Base-by-base conservation (phyloP, 1,140 invertebrate genomes). In the Varroa destructor region DNA sequence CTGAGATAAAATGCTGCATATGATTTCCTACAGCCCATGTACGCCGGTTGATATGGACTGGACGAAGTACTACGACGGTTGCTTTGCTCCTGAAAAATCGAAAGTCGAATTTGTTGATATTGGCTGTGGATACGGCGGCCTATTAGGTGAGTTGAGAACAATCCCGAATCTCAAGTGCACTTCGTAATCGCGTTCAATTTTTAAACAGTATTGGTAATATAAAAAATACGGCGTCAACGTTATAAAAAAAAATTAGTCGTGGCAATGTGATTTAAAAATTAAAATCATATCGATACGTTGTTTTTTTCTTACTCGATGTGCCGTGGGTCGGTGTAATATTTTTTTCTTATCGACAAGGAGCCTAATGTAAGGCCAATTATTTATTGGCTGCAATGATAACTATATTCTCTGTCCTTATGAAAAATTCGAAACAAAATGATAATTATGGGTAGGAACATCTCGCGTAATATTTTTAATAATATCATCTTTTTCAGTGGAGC, bases 51-150 rank as follows among this genome's bases (percentile, higher is more conserved):
- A 78, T 37, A 88, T 97, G 89, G 86, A 92, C 79, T 87, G 86
- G 88, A 79, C 82, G 67, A 75, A 79, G 43, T 81, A 89, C 46
- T 98, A 93, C 81, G 73, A 75, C 25, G 71, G 75, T 14, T 64
- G 70, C 58, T 54, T n/a, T 25, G 73, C 75, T 25, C 73, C 76
- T 1, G 74, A 78, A 61, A 73, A 77, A 6, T 81, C 81, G 71
- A 77, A 81, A 77, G 90, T 98, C 0, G 87, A 97, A 80, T 97
- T 97, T 85, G 87, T 89, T 12, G 97, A 99, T 81, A 86, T 99
- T 78, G 97, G 97, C 1, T 99, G 97, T 84, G 96, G 97, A 14
- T 99, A 99, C 84, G 97, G 97, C 55, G 97, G 97, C 42, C 82
- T 99, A 54, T 81, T 99, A 72, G 87, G 90, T 89, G 85, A 78